Conservation (phyloP, 2,797 vertebrate genomes). For the Petrocephalus sullivani region DNA sequence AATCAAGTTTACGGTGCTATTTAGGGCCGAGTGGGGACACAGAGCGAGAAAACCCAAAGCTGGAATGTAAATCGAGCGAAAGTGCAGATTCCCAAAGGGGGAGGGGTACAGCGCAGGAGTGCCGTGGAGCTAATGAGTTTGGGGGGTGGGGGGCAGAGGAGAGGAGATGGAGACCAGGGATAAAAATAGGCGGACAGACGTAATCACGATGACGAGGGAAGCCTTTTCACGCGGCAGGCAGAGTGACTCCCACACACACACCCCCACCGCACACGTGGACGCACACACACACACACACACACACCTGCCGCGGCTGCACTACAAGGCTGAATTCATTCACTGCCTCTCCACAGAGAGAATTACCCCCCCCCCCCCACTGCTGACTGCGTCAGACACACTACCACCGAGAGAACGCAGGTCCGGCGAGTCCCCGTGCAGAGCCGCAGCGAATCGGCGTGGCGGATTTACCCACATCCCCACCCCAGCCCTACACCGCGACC, state of each 20-base stretch:
- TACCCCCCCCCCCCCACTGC: neutral
- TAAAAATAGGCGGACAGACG: slow-evolving; percentile 16
- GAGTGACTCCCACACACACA: neutral
- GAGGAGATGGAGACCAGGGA: neutral
- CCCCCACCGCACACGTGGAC: neutral
- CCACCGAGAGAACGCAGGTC: neutral
- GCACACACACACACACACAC: neutral
- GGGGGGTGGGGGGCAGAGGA: neutral
- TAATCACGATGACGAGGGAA: slow-evolving; percentile 14
- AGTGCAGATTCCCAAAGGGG: neutral
- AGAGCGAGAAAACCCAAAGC: neutral
- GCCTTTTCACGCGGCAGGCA: neutral
- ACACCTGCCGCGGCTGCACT: neutral
- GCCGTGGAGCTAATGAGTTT: neutral
- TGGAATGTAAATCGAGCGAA: neutral
- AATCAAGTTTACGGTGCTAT: neutral
- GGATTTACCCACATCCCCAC: neutral
- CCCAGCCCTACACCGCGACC: slow-evolving; percentile 10
- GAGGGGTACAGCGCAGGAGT: neutral
- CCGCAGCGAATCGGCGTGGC: neutral
- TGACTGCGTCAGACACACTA: neutral
- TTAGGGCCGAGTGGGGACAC: neutral
- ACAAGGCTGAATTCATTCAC: neutral
- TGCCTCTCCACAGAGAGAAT: too few species aligned
- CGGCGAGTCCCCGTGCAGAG: neutral